Conservation (phyloP, 2,797 vertebrate genomes). For the Neostethus bicornis region DNA sequence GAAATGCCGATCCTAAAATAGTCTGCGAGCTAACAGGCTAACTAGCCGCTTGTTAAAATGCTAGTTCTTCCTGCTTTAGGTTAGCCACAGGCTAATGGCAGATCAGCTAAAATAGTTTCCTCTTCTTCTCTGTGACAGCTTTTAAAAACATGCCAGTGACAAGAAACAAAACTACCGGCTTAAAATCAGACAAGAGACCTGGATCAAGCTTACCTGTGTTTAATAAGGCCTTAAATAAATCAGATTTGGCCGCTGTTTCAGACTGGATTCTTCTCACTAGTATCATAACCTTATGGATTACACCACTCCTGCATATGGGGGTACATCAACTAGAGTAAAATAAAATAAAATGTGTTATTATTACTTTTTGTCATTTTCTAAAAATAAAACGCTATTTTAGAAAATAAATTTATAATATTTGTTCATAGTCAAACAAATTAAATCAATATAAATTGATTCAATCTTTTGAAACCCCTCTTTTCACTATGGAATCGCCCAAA, state of each 20-base stretch:
- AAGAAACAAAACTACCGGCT: constrained; percentile 35
- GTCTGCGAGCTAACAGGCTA: constrained; percentile 67
- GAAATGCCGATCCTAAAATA: constrained; percentile 75
- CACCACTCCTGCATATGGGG: constrained; percentile 59
- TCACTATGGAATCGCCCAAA: not conserved
- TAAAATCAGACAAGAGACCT: constrained; percentile 26
- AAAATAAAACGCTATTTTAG: too few species aligned
- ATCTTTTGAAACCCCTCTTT: too few species aligned
- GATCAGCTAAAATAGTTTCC: constrained; percentile 56
- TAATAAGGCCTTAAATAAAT: constrained; percentile 74
- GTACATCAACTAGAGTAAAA: constrained; percentile 6
- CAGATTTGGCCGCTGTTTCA: constrained; percentile 83
- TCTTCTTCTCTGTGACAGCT: constrained; percentile 62
- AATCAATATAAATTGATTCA: too few species aligned
- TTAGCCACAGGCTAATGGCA: constrained; percentile 57
- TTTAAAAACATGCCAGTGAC: constrained; percentile 34
- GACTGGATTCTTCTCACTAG: constrained; percentile 79
- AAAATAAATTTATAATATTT: too few species aligned
- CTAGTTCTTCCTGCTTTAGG: constrained; percentile 67
- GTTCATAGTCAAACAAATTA: too few species aligned
- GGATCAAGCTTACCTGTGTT: constrained; percentile 70
- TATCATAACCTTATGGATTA: constrained; percentile 71
- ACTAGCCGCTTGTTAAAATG: constrained; percentile 56
- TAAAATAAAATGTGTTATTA: too few species aligned
- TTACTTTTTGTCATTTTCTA: not conserved